These are phyloP conservation scores for Vicugna pacos DNA, from an alignment of 2,113 vertebrate species.

Conservation along the genomic window DNA sequence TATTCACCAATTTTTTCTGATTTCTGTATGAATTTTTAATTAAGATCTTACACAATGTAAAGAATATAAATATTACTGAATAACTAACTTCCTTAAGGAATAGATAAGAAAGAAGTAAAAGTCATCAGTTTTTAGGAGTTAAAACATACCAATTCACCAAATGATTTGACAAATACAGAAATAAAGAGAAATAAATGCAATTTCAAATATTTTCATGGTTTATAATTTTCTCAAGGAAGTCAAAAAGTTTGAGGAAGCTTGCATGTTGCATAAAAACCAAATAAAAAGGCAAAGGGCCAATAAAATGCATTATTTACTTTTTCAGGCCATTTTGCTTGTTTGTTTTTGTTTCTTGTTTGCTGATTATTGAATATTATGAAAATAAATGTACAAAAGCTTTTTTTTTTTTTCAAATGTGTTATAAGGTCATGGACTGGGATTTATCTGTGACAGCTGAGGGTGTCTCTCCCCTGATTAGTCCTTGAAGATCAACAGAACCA, in stretches of 20 bases:
- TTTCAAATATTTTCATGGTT: constrained; percentile 31
- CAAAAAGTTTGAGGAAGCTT: background rate
- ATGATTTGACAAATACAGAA: background rate
- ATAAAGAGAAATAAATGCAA: background rate
- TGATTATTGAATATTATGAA: background rate
- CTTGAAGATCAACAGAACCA: background rate
- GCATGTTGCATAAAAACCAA: background rate
- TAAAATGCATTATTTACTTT: background rate
- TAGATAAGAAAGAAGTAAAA: constrained; percentile 59
- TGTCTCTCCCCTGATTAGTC: background rate
- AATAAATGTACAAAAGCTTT: background rate
- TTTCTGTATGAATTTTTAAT: constrained; percentile 78
- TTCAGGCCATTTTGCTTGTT: background rate
- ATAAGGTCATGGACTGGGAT: background rate
- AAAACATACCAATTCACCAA: constrained; percentile 12
- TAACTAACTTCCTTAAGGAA: constrained; percentile 61
- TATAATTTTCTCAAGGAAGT: background rate
- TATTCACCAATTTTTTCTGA: constrained; percentile 63
- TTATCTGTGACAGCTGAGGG: background rate
- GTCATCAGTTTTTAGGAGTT: constrained; percentile 29
- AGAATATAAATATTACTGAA: constrained; percentile 69
- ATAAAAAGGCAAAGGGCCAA: background rate
- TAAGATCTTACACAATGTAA: constrained; percentile 71
- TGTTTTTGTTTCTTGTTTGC: background rate
- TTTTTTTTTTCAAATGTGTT: background rate